Conservation (phyloP, 2,113 vertebrate species). For the Sialia sialis region DNA sequence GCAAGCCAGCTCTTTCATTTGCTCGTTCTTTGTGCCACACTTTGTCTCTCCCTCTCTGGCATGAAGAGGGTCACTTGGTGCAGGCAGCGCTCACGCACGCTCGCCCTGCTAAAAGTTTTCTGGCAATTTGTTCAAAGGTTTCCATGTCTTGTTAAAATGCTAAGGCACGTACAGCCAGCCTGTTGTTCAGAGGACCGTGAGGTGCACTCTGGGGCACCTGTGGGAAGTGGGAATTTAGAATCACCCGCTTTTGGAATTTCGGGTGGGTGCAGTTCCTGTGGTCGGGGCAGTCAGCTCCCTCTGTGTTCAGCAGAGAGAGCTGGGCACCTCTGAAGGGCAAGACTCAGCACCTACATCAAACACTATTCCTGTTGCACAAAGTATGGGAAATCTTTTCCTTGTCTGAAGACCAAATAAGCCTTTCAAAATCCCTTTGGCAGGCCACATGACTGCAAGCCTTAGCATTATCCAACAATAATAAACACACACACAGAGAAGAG, state of each 20-base stretch:
- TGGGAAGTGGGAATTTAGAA: accelerated
- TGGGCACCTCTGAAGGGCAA: neutral
- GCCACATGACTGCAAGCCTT: neutral
- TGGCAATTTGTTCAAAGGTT: constrained; percentile 61
- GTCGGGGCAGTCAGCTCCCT: neutral
- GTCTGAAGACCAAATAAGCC: neutral
- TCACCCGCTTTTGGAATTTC: neutral
- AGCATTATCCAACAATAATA: constrained; percentile 37
- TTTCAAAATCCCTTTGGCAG: constrained; percentile 21
- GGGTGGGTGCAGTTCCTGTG: too few relatives aligned
- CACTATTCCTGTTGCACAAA: neutral
- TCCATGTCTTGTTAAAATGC: constrained; percentile 23
- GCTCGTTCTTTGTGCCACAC: constrained; percentile 46
- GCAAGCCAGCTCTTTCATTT: constrained; percentile 62
- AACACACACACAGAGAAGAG: neutral
- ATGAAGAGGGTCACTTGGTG: constrained; percentile 52
- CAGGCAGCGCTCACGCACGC: neutral
- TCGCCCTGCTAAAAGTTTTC: constrained; percentile 42
- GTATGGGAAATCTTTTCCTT: neutral
- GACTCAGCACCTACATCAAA: neutral
- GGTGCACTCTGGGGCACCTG: neutral
- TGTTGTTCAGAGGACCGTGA: accelerated
- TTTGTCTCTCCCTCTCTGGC: constrained; percentile 56
- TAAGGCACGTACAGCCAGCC: neutral
- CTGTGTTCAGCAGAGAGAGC: accelerated